Base-by-base conservation (phyloP, 1,140 invertebrate genomes). In the Episyrphus balteatus region DNA sequence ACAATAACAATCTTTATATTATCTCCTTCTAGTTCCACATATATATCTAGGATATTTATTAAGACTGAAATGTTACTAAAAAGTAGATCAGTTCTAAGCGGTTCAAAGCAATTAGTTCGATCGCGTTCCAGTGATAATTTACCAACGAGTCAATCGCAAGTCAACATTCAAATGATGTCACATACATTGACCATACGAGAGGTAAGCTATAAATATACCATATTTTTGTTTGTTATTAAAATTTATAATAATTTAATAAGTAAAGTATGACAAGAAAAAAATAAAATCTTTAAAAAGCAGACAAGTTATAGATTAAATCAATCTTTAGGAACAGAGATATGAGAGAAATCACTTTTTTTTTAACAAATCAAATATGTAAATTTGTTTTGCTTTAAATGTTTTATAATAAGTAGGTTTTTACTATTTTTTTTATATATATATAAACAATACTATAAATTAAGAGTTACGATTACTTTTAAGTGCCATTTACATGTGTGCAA, bases 41-140 rank as follows among this genome's bases (percentile, higher is more conserved):
- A 92, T 76, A 92, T 96, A 72, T 84, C 84, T 63, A 81, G 87
- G 67, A 84, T 93, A 54, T 89, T 91, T 72, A 75, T 92, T 53
- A 86, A 89, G 70, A 91, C 88, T 61, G 90, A 94, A 74, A 92
- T 93, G 87, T 78, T 83, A 57, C 73, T 94, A 42, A 92, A 90
- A 71, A 86, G 83, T 62, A 79, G 80, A 65, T 78, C 77, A 58
- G 79, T 83, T 56, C 72, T 83, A 51, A 79, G 78, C 47, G 82
- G 82, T 46, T 78, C 81, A 19, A 77, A 80, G 57, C 77, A 80
- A 51, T 70, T 90, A 55, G 77, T 80, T 36, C 74, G 84, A 57
- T 88, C 87, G 41, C 75, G 85, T 55, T 92, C 88, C 18, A 83
- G 81, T 39, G 88, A 92, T 70, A 91, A 90, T 73, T 71, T 92